Conservation (phyloP, 2,797 vertebrate species). For the Morus bassanus region DNA sequence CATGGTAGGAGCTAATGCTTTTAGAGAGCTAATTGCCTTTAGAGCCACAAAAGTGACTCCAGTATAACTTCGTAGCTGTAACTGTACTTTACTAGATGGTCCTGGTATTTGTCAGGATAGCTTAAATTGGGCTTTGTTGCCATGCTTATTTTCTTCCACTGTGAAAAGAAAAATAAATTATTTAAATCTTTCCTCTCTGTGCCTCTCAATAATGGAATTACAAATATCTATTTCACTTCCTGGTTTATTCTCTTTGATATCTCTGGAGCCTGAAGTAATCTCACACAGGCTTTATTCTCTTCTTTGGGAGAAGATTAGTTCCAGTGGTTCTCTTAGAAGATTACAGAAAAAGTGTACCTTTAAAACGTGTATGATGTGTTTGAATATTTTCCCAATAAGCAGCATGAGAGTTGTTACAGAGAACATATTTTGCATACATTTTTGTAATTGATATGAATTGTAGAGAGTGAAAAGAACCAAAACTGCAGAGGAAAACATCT, state of each 20-base stretch:
- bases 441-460: neutral
- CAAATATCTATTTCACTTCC: slow-evolving; percentile 58
- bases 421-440: neutral
- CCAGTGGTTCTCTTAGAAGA: slow-evolving; percentile 7
- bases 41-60: neutral
- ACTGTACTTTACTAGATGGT: neutral
- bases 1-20: neutral
- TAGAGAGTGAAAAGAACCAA: neutral
- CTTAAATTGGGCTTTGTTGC: neutral
- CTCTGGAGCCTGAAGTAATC: slow-evolving; percentile 14
- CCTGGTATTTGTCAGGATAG: neutral
- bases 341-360: neutral
- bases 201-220: slow-evolving; percentile 45
- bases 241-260: slow-evolving; percentile 51
- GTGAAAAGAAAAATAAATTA: slow-evolving; percentile 60
- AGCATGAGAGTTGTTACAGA: neutral
- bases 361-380: neutral
- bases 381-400: neutral
- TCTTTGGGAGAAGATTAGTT: slow-evolving; percentile 29
- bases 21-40: slow-evolving; percentile 27
- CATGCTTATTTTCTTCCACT: neutral
- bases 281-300: neutral
- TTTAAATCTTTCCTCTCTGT: slow-evolving; percentile 54
- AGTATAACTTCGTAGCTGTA: neutral
- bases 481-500: neutral